A percentile compares a stretch with the other conserved stretches of the same genome.
Evolutionary conservation across 2,888 invertebrate genomes (phyloP).

Genomic region (Osedax fenrisi): DNA sequence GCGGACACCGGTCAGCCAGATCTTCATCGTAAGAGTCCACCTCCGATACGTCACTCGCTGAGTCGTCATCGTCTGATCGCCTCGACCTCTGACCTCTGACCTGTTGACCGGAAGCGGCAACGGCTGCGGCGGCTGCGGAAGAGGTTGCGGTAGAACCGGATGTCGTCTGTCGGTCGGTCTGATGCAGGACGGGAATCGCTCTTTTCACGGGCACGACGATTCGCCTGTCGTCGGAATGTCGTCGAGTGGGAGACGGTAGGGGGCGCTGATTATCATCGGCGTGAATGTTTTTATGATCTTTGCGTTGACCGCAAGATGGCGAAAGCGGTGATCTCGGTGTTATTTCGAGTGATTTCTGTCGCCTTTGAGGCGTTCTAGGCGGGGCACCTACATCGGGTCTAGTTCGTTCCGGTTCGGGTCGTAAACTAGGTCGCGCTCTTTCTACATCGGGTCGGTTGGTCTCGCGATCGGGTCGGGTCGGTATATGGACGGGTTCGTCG

Average conservation of each 20-base stretch:
- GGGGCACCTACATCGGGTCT: neutral
- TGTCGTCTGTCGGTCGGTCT: neutral
- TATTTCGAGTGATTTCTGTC: neutral
- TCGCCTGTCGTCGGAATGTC: neutral
- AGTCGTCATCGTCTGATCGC: neutral
- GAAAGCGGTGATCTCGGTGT: neutral
- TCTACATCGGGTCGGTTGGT: neutral
- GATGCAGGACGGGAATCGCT: neutral
- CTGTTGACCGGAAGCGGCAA: no score
- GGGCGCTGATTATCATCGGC: neutral
- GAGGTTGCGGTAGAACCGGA: neutral
- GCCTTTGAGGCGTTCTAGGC: neutral
- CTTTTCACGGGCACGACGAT: neutral
- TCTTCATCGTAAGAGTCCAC: neutral
- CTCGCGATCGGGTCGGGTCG: neutral
- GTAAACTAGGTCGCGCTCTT: neutral
- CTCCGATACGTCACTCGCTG: neutral
- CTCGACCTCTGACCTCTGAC: no score
- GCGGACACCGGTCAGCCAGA: neutral
- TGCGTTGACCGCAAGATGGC: neutral
- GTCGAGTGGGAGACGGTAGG: neutral
- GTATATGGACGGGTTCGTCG: neutral
- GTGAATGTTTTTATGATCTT: neutral
- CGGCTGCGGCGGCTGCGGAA: no score
- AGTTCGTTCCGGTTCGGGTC: neutral